phyloP scores from a whole-genome alignment of 2,797 vertebrate species.

The Lagocephalus sceleratus region DNA sequence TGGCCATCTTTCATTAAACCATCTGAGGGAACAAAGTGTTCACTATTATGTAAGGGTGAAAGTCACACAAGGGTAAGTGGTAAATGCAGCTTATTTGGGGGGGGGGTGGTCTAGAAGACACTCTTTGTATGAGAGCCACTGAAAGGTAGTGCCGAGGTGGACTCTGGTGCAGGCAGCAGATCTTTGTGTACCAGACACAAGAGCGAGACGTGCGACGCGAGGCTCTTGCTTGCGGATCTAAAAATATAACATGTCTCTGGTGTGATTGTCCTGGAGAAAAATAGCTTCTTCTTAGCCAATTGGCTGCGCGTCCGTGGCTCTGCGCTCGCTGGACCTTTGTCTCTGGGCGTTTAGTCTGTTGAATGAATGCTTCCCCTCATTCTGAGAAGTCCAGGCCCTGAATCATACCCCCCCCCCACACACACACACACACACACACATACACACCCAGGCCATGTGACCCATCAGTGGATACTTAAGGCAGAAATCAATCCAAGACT shows the following conservation, averaged over 20 bases:
- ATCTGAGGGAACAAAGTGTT: no score
- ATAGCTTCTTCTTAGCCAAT: slow-evolving; percentile 36
- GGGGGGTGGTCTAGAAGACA: no score
- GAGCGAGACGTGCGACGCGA: slow-evolving; percentile 33
- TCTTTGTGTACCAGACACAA: slow-evolving; percentile 11
- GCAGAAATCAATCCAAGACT: slow-evolving; percentile 21
- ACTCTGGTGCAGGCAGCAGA: background rate
- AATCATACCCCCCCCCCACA: slow-evolving; percentile 11
- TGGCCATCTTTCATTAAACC: no score
- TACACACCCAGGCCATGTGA: slow-evolving; percentile 7
- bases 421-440: no score
- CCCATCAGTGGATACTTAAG: slow-evolving; percentile 5
- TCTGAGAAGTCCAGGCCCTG: slow-evolving; percentile 23
- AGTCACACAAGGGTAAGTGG: no score
- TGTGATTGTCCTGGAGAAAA: slow-evolving; percentile 51
- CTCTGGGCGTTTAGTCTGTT: slow-evolving; percentile 20
- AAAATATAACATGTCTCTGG: slow-evolving; percentile 54
- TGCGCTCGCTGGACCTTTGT: slow-evolving; percentile 30
- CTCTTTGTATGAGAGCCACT: no score
- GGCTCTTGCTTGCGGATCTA: slow-evolving; percentile 45
- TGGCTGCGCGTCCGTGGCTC: slow-evolving; percentile 24
- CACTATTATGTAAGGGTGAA: no score
- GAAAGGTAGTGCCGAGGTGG: background rate
- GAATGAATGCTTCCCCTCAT: slow-evolving; percentile 12
- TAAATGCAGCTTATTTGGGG: no score